Base-by-base conservation (phyloP, 37 sponge, comb jelly and placozoan species). In the Hormiphora californensis region DNA sequence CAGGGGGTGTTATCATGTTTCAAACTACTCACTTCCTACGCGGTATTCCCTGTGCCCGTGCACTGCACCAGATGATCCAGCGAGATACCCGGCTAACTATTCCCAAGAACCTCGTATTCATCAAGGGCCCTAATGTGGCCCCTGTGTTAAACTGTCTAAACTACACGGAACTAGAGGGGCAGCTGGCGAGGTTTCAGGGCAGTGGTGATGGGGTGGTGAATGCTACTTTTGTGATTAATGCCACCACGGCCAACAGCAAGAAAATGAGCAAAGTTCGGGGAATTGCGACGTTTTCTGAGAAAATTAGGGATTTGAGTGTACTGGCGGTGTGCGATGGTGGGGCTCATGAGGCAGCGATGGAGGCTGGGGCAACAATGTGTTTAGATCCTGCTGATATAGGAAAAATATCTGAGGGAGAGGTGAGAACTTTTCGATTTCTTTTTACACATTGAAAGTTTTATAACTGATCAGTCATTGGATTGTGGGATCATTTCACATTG, bases 141-240 rank as follows among this genome's bases (percentile, higher is more conserved):
- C 81, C 81, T 2, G 81, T 40, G 1, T 28, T 73, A 5, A 2
- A n/a, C 2, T 73, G 81, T 33, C 81, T 28, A 23, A 41, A 73
- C 27, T 73, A 73, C 27, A 9, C 1, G 0, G 81, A 73, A 30
- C 12, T 73, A 0, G 44, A 73, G 44, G 9, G n/a, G 9, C 35
- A 21, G 12, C 46, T 73, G 28, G 25, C 11, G 36, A 11, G 23
- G 27, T 12, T 9, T 3, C 1, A 22, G 5, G 46, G 23, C 44
- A 43, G 3, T 4, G 0, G 46, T 17, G 81, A n/a, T n/a, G n/a
- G 43, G 81, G 9, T 73, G 1, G 11, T 73, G 1, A 40, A 43
- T 32, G 81, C 46, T 40, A 73, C 81, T 1, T 73, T 73, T 21
- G 81, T 73, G 1, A 36, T 73, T 0, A 73, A 73, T 17, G 81